Percentiles rank a stretch among this genome's conserved stretches.
These are phyloP conservation scores for Eubasilissa splendida DNA, from an alignment of 2,888 invertebrate species.

Conservation along the genomic window DNA sequence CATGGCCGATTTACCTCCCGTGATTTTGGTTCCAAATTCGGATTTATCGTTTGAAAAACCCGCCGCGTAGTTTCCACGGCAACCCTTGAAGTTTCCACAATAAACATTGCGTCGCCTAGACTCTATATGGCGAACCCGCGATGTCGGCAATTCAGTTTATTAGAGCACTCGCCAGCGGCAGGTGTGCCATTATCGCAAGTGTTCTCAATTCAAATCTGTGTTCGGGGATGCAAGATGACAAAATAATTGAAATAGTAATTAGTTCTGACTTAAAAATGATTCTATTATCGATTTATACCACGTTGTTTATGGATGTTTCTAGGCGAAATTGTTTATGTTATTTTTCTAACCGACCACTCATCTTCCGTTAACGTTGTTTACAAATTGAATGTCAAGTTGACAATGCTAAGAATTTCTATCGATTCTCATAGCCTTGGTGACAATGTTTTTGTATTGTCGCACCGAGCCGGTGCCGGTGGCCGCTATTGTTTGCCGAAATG, in stretches of 20 bases:
- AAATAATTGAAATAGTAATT: constrained; percentile 1
- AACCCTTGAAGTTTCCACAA: constrained; percentile 42
- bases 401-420: constrained; percentile 45
- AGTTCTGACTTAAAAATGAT: constrained; percentile 4
- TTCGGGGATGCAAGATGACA: constrained; percentile 5
- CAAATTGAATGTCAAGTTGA: constrained; percentile 51
- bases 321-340: constrained; percentile 34
- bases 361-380: constrained; percentile 41
- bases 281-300: constrained; percentile 16
- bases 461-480: constrained; percentile 8
- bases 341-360: constrained; percentile 26
- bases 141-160: constrained; percentile 14
- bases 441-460: constrained; percentile 43
- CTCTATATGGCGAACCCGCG: constrained; percentile 6
- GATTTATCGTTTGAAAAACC: constrained; percentile 32
- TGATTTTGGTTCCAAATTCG: constrained; percentile 2
- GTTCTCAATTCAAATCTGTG: constrained; percentile 7
- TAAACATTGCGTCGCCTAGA: constrained; percentile 34
- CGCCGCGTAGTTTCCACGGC: constrained; percentile 33
- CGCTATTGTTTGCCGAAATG: background rate
- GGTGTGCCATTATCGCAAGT: background rate
- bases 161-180: background rate
- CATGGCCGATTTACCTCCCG: constrained; percentile 42
- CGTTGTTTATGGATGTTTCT: constrained; percentile 39
- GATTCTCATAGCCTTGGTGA: constrained; percentile 56